A percentile compares a stretch with the other conserved stretches of the same genome.
Evolutionary conservation across 2,797 vertebrate species (phyloP).

Genomic region (Carcharodon carcharias): DNA sequence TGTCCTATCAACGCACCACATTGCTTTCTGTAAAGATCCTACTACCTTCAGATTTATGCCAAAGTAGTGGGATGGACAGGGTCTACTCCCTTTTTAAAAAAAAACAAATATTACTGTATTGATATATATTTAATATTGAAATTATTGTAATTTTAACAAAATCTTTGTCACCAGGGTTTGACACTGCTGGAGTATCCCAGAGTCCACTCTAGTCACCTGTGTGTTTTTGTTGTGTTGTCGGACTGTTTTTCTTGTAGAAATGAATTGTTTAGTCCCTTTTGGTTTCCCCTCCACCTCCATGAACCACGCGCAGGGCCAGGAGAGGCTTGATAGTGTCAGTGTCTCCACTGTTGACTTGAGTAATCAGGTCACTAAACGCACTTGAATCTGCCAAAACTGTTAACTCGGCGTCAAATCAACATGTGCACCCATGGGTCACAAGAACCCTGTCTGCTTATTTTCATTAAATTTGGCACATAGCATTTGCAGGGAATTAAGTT

Average conservation of each 20-base stretch:
- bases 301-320: not conserved
- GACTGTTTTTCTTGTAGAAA: not conserved
- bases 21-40: not conserved
- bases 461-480: not conserved
- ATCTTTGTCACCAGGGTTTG: not conserved
- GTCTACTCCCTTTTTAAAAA: not conserved
- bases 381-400: not conserved
- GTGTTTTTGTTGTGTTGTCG: not conserved
- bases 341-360: not conserved
- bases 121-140: slow-evolving; percentile 24
- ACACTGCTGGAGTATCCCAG: not conserved
- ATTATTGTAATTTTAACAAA: not conserved
- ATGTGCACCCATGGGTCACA: no score
- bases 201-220: not conserved
- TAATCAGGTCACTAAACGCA: not conserved
- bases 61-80: not conserved
- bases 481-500: not conserved
- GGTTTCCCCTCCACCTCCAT: not conserved
- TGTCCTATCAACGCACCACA: not conserved
- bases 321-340: not conserved
- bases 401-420: not conserved
- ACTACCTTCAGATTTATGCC: not conserved
- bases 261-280: not conserved
- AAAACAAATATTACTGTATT: not conserved
- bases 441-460: not conserved